Evolutionary conservation across 2,888 invertebrate species (phyloP), one percentile per base, ranked within the genome.

Genomic region (Nipponacmea schrenckii): DNA sequence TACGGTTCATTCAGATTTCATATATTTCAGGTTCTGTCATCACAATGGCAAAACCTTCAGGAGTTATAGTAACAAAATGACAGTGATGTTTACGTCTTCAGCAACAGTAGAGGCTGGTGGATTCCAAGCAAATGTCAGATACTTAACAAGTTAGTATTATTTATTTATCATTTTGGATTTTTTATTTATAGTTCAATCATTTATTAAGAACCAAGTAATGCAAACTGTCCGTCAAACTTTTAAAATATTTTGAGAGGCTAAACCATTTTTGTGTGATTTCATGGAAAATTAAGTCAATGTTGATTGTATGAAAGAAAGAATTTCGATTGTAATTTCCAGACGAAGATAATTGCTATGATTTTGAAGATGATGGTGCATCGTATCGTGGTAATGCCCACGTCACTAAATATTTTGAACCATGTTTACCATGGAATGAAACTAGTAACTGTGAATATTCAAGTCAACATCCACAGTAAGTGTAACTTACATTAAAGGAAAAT

Each of bases 371-470:
- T 10, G 70, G 70, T 4, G 31, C 24, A 8, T 50, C 70, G 15
- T 70, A 70, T 39, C 70, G 70, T 48, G 70, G 70, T 20, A 27
- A 15, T 7, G 56, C 64, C 31, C 65, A 65, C 56, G 24, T n/a
- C 56, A 65, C 70, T 1, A 24, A 64, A 46, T 17, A 46, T 14
- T 50, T 64, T 24, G 45, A 65, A 20, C 50, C 70, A 12, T 70
- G 70, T 50, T 48, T 70, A 15, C 70, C 64, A 0, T 70, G 70
- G 70, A 31, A 39, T 12, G 50, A 63, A 20, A 44, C 39, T 27
- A 12, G n/a, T 15, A 39, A 17, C 31, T 70, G 70, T 65, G 17
- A n/a, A 56, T 31, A 65, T 31, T 56, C 64, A 31, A 56, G 64
- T 26, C 50, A 64, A 39, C 27, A 50, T 64, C 45, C 64, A 27